These are phyloP conservation scores for Bombus confusus DNA, from an alignment of 1,140 invertebrate species.

Conservation along the genomic window DNA sequence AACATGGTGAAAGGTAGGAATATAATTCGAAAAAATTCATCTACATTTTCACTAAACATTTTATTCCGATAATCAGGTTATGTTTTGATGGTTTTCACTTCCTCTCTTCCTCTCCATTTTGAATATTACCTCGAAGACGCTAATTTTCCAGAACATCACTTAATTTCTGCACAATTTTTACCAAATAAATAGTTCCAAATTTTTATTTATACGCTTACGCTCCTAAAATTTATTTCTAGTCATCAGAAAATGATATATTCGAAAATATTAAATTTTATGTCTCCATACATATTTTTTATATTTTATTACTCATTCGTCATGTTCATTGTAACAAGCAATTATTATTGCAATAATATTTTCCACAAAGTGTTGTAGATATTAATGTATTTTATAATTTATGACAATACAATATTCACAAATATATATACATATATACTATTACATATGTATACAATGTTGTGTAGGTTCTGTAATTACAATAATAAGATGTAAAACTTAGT, in stretches of 20 bases:
- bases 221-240: background rate
- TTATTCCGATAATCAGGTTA: conserved; percentile 46
- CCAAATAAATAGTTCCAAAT: background rate
- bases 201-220: background rate
- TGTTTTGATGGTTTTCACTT: conserved; percentile 62
- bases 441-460: background rate
- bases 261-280: background rate
- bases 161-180: background rate
- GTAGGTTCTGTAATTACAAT: background rate
- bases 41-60: conserved; percentile 53
- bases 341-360: background rate
- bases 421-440: background rate
- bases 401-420: background rate
- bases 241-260: background rate
- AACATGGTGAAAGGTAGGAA: conserved; percentile 60
- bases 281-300: background rate
- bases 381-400: background rate
- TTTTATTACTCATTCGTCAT: background rate
- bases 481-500: background rate
- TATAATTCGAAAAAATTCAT: conserved; percentile 5
- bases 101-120: conserved; percentile 55
- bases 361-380: background rate
- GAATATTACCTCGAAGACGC: conserved; percentile 41
- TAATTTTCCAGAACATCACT: background rate
- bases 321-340: background rate